Conservation (phyloP, 2,113 vertebrate species). For the Perca schrenkii region DNA sequence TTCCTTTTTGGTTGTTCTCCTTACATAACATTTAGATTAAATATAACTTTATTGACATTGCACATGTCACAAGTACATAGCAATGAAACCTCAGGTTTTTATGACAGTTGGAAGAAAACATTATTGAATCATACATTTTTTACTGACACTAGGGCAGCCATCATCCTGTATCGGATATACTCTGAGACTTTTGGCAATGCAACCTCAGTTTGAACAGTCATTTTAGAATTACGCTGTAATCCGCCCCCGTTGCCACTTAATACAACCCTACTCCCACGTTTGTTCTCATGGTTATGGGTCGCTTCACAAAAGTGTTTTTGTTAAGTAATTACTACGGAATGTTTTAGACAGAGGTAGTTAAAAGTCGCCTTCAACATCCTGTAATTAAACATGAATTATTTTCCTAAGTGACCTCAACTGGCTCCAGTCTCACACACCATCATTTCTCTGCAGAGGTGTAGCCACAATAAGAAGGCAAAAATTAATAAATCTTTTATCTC, state of each 20-base stretch:
- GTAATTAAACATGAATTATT: background rate
- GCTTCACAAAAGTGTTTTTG: slow-evolving; percentile 2
- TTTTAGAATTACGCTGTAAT: background rate
- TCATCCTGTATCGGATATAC: background rate
- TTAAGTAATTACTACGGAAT: background rate
- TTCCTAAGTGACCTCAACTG: background rate
- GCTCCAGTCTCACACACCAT: background rate
- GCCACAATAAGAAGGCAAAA: background rate
- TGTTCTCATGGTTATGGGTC: background rate
- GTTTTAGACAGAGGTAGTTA: slow-evolving; percentile 19
- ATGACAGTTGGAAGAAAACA: no score
- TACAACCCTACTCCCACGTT: background rate
- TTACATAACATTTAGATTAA: background rate
- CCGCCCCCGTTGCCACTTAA: background rate
- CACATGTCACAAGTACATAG: no score
- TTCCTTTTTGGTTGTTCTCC: background rate
- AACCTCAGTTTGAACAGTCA: background rate
- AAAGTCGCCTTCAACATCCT: background rate
- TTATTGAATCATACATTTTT: background rate
- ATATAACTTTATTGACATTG: no score
- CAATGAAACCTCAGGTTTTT: background rate
- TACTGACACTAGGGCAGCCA: background rate
- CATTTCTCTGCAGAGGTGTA: background rate
- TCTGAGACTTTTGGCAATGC: background rate
- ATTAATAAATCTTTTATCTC: background rate